A percentile compares a stretch with the other conserved stretches of the same genome.
These are phyloP conservation scores for Agrotis clavis DNA, from an alignment of 2,888 invertebrate species.

Conservation along the genomic window DNA sequence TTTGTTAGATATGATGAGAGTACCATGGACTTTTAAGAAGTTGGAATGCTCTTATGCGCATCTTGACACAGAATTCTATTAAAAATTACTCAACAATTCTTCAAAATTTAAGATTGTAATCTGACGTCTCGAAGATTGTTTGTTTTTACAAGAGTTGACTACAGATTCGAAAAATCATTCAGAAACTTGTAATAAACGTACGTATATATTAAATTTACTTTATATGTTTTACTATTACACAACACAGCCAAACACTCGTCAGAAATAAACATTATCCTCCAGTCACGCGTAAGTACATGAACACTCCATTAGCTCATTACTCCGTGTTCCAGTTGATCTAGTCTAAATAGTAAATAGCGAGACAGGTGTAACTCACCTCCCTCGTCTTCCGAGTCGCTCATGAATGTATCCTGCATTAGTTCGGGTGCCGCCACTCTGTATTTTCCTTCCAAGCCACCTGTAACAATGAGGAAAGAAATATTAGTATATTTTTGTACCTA, in stretches of 20 bases:
- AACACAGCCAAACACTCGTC: too few species aligned
- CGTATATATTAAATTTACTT: too few species aligned
- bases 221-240: too few species aligned
- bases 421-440: constrained; percentile 99
- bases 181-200: too few species aligned
- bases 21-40: background rate
- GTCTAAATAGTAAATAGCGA: constrained; percentile 25
- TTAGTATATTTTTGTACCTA: constrained; percentile 7
- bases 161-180: too few species aligned
- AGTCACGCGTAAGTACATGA: background rate
- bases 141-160: too few species aligned
- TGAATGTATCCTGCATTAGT: constrained; percentile 99
- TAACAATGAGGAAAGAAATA: constrained; percentile 71
- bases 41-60: background rate
- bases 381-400: constrained; percentile 99
- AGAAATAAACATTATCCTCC: background rate
- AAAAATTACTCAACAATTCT: background rate
- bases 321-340: constrained; percentile 12
- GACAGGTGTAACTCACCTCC: constrained; percentile 93
- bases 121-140: too few species aligned
- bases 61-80: background rate
- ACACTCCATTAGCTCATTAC: constrained; percentile 19
- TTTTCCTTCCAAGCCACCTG: constrained; percentile 95
- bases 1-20: background rate
- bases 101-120: too few species aligned